Conservation (phyloP, 2,888 invertebrate species). For the Liposcelis brunnea region DNA sequence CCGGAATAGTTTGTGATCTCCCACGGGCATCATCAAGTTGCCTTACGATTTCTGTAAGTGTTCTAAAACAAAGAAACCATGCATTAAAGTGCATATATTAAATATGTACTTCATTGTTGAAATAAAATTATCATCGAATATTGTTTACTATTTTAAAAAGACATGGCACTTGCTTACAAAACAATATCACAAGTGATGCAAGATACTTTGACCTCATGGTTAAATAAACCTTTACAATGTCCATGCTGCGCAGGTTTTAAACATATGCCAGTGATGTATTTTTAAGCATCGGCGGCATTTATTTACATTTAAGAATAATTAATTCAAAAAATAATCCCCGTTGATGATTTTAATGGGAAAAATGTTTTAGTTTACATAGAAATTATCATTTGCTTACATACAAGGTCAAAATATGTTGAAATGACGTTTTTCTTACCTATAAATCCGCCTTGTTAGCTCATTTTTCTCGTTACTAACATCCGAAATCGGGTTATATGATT, state of each 20-base stretch:
- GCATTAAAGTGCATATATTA: too few relatives aligned
- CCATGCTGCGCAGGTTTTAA: background rate
- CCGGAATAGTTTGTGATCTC: conserved; percentile 39
- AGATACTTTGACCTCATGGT: too few relatives aligned
- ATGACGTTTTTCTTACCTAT: conserved; percentile 28
- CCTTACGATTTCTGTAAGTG: conserved; percentile 48
- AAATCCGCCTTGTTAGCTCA: conserved; percentile 37
- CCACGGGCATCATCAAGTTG: conserved; percentile 49
- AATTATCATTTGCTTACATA: background rate
- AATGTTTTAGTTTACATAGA: too few relatives aligned
- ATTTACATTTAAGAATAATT: too few relatives aligned
- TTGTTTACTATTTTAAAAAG: background rate
- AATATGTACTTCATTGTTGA: background rate
- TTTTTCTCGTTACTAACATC: conserved; percentile 35
- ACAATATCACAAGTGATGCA: conserved; percentile 2
- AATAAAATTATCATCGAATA: background rate
- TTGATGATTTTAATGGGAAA: too few relatives aligned
- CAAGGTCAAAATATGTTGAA: conserved; percentile 5
- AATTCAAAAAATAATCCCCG: too few relatives aligned
- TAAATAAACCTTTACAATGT: too few relatives aligned
- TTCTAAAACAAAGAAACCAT: conserved; percentile 30
- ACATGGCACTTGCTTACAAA: conserved; percentile 7
- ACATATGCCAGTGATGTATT: too few relatives aligned
- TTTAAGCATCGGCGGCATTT: too few relatives aligned
- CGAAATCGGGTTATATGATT: conserved; percentile 31